Base-by-base conservation (phyloP, 2,113 vertebrate genomes). In the Chloropsis hardwickii region DNA sequence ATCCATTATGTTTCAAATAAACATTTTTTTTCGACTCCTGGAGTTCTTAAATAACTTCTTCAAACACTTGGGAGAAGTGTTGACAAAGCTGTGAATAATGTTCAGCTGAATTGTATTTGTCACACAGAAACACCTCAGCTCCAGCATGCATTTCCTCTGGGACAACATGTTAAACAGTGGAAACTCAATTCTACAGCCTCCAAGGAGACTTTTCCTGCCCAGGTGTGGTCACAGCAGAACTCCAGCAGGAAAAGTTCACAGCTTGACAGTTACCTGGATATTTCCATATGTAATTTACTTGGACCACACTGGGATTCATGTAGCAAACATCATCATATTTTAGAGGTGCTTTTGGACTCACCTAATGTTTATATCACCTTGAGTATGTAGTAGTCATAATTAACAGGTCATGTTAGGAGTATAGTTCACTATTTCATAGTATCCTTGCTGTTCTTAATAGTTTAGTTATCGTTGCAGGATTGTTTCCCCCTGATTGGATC, bases 1-100 rank as follows among this genome's bases (percentile, higher is more conserved):
- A 94, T 95, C 88, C 65, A 90, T 96, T 88, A 93, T 83, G 69
- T 84, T 93, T 92, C 86, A 93, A 93, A 93, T 64, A 92, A 90
- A 78, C 39, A 20, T 81, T 37, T 54, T 58, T 47, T 48, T 71
- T 16, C 40, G 39, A 1, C 42, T 94, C 64, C 18, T 29, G 15
- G 50, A 83, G 86, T 81, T 93, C 82, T 86, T 72, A 93, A 96
- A 94, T 71, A 94, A 86, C 76, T 81, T 94, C 88, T 93, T 90
- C 80, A 86, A 93, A 57, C 64, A 86, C 64, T 93, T 3, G 1
- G 25, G 53, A 92, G 71, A 90, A 93, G 77, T 69, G 76, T 88
- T 90, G 92, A 88, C 88, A 79, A 92, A 96, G 72, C 77, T 69
- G 90, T 92, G 88, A 97, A 81, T 86, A 78, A 93, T 50, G 61